phyloP scores from a whole-genome alignment of 2,797 vertebrate species.

The Alectoris magna region DNA sequence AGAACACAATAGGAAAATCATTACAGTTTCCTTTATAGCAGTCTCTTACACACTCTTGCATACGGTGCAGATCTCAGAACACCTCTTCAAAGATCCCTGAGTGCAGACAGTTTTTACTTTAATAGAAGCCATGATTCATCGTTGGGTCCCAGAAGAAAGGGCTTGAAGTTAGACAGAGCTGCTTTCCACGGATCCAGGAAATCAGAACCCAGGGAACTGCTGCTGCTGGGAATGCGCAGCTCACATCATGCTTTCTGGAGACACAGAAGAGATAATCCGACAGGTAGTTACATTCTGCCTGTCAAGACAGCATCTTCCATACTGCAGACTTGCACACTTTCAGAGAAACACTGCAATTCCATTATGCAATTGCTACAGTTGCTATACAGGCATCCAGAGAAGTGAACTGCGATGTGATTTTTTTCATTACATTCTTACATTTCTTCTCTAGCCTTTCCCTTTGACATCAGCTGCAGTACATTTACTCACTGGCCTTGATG shows the following conservation, averaged over 20 bases:
- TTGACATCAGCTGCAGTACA: not conserved
- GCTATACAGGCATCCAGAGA: not conserved
- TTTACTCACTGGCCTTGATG: conserved; percentile 19
- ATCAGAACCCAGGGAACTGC: not conserved
- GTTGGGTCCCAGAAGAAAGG: not conserved
- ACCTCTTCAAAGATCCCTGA: not conserved
- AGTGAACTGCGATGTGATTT: not conserved
- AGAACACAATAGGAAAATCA: not conserved
- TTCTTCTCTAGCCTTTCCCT: conserved; percentile 2
- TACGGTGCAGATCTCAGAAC: not conserved
- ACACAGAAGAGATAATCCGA: not conserved
- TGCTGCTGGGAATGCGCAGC: not conserved
- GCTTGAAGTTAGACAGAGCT: not conserved
- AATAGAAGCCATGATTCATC: not conserved
- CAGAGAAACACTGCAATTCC: not conserved
- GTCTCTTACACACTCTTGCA: not conserved
- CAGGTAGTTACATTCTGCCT: not conserved
- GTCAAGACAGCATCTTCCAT: not conserved
- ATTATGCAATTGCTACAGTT: conserved; percentile 14
- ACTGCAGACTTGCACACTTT: not conserved
- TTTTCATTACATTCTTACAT: not conserved
- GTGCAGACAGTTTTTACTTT: not conserved
- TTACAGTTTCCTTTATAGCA: not conserved
- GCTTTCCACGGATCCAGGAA: not conserved
- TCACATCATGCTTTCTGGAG: not conserved